Evolutionary conservation across 2,113 vertebrate genomes (phyloP).

Genomic region (Dicentrarchus labrax): DNA sequence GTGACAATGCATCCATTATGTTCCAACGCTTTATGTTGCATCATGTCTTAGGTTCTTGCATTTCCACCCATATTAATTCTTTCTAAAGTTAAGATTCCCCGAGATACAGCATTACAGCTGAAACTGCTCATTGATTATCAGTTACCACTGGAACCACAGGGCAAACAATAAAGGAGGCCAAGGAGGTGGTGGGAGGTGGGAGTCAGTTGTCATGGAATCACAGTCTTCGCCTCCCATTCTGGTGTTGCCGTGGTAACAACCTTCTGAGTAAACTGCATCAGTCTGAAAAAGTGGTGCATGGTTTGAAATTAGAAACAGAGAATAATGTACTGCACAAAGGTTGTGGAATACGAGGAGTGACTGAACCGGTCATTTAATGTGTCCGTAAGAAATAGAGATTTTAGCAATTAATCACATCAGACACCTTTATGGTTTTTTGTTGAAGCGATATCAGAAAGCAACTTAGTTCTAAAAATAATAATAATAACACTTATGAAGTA

Average conservation of each 20-base stretch:
- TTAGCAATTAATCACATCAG: background rate
- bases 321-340: conserved; percentile 51
- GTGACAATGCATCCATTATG: background rate
- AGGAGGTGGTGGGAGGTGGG: conserved; percentile 52
- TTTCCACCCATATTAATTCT: background rate
- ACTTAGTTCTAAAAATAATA: background rate
- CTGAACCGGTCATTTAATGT: background rate
- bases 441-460: background rate
- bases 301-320: conserved; percentile 81
- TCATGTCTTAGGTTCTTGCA: background rate
- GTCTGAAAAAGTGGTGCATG: conserved; percentile 80
- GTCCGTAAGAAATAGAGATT: background rate
- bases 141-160: conserved; percentile 27
- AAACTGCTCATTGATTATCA: conserved; percentile 38
- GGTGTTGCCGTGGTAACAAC: conserved; percentile 83
- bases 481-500: background rate
- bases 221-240: conserved; percentile 70
- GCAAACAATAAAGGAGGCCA: conserved; percentile 48
- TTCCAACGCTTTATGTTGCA: background rate
- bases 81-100: background rate
- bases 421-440: background rate
- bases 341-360: background rate
- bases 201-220: conserved; percentile 81
- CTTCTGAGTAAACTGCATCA: conserved; percentile 79
- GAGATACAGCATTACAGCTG: conserved; percentile 5